Percentiles rank a stretch among this genome's conserved stretches.
Evolutionary conservation across 2,888 invertebrate genomes (phyloP).

Genomic region (Abrostola triplasia): DNA sequence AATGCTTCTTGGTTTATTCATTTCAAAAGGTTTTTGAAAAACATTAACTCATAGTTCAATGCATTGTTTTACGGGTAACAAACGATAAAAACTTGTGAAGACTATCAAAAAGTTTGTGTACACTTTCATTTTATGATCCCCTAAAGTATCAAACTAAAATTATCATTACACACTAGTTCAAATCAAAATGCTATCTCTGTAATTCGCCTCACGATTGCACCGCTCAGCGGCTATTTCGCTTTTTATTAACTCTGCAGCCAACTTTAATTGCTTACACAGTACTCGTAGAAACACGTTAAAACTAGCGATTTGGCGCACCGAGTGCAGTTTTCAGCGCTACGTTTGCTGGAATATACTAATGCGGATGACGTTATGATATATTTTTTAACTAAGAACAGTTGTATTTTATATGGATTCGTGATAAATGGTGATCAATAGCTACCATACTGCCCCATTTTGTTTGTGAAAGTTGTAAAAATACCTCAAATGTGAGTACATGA

Average conservation of each 20-base stretch:
- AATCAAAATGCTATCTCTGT: conserved; percentile 39
- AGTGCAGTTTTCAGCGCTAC: conserved; percentile 46
- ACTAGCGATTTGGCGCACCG: conserved; percentile 55
- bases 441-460: too few species aligned
- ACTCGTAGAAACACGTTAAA: conserved; percentile 46
- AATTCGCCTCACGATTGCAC: conserved; percentile 31
- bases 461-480: too few species aligned
- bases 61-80: neutral
- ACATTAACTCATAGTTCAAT: too few species aligned
- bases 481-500: too few species aligned
- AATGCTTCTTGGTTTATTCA: too few species aligned
- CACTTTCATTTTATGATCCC: conserved; percentile 19
- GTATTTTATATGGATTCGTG: neutral
- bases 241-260: conserved; percentile 52
- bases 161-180: conserved; percentile 17
- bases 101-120: conserved; percentile 9
- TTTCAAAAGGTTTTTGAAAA: too few species aligned
- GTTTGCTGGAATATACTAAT: conserved; percentile 46
- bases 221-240: conserved; percentile 38
- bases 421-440: too few species aligned
- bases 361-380: conserved; percentile 35
- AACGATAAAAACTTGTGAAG: neutral
- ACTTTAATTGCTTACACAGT: conserved; percentile 53
- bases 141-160: conserved; percentile 33
- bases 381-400: conserved; percentile 23